Evolutionary conservation across 2,888 invertebrate species (phyloP).

Genomic region (Papilio demoleus): DNA sequence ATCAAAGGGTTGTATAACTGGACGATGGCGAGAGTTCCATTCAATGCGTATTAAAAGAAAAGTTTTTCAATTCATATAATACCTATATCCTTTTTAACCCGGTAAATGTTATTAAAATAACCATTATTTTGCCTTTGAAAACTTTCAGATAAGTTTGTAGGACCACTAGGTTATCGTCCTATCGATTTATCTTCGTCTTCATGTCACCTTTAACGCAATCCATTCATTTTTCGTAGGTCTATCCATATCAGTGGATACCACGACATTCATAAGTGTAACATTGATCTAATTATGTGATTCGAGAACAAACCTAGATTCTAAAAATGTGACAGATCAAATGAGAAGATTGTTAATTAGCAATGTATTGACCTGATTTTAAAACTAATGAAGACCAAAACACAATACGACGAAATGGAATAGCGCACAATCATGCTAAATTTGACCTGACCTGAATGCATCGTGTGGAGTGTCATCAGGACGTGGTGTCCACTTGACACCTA

Average conservation of each 20-base stretch:
- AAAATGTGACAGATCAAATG: not conserved
- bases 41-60: not conserved
- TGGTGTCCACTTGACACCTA: slow-evolving; percentile 12
- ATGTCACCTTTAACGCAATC: too few relatives aligned
- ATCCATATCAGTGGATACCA: too few relatives aligned
- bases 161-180: too few relatives aligned
- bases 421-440: slow-evolving; percentile 18
- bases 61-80: slow-evolving; percentile 2
- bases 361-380: slow-evolving; percentile 14
- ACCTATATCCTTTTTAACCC: not conserved
- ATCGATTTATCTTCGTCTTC: too few relatives aligned
- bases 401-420: slow-evolving; percentile 6
- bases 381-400: slow-evolving; percentile 6
- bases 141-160: too few relatives aligned
- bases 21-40: not conserved
- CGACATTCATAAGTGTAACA: too few relatives aligned
- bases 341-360: not conserved
- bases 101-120: not conserved
- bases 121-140: too few relatives aligned
- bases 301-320: not conserved
- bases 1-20: slow-evolving; percentile 20
- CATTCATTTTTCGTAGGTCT: too few relatives aligned
- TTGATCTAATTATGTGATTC: too few relatives aligned
- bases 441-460: slow-evolving; percentile 19
- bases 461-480: slow-evolving; percentile 23